A percentile compares a stretch with the other conserved stretches of the same genome.
Evolutionary conservation across 37 sponge, comb jelly and placozoan genomes (phyloP).

Genomic region (Eunapius fragilis): DNA sequence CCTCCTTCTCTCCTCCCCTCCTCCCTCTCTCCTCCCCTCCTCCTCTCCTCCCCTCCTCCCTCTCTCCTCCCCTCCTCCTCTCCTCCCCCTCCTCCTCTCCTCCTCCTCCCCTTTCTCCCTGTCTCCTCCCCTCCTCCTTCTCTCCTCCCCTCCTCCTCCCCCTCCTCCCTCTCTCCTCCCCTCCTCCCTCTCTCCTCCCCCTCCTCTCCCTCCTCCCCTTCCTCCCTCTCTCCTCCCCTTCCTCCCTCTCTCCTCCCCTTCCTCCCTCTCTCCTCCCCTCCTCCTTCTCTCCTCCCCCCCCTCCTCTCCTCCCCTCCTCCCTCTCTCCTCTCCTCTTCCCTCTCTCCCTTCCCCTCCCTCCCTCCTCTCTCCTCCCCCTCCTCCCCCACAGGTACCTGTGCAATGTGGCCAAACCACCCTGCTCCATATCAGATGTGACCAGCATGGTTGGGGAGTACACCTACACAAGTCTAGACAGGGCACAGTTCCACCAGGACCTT

Average conservation of each 20-base stretch:
- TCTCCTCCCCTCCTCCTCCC: background rate
- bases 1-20: background rate
- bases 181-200: conserved; percentile 9
- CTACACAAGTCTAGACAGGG: conserved; percentile 52
- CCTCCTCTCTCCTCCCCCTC: conserved; percentile 4
- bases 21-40: background rate
- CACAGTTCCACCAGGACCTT: conserved; percentile 42
- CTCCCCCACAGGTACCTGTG: conserved; percentile 43
- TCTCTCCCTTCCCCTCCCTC: conserved; percentile 1
- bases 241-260: conserved; percentile 3
- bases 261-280: conserved; percentile 1
- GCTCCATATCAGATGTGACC: conserved; percentile 66
- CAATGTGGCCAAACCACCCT: conserved; percentile 31
- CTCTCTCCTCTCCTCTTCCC: background rate
- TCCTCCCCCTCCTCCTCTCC: background rate
- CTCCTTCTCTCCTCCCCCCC: background rate
- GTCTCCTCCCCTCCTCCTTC: background rate
- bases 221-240: conserved; percentile 6
- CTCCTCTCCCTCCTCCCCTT: background rate
- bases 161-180: background rate
- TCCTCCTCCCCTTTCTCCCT: background rate
- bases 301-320: background rate
- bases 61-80: conserved; percentile 9
- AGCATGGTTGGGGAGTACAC: conserved; percentile 76
- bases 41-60: conserved; percentile 3